Percentiles rank a stretch among this genome's conserved stretches.
Evolutionary conservation across 2,888 invertebrate species (phyloP).

Genomic region (Aethes cnicana): DNA sequence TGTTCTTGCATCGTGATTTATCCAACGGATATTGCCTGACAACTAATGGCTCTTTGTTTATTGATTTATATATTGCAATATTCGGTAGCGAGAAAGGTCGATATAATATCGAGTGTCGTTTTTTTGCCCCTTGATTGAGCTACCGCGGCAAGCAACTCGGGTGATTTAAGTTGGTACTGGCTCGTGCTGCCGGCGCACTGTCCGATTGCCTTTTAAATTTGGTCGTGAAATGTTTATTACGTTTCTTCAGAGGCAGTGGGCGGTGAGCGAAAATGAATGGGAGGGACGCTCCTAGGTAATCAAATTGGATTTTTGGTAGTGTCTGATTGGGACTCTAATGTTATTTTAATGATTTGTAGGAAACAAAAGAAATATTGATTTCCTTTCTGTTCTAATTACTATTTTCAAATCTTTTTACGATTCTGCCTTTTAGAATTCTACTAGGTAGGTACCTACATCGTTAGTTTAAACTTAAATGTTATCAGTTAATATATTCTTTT

Average conservation of each 20-base stretch:
- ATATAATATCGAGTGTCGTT: conserved; percentile 55
- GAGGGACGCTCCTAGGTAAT: conserved; percentile 48
- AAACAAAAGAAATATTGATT: conserved; percentile 32
- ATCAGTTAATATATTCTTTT: too few species aligned
- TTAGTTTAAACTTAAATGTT: too few species aligned
- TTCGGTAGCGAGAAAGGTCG: conserved; percentile 75
- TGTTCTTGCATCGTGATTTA: conserved; percentile 75
- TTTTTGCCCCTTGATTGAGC: conserved; percentile 68
- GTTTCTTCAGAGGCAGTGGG: conserved; percentile 62
- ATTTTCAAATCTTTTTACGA: too few species aligned
- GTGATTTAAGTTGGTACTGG: conserved; percentile 43
- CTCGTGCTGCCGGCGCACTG: conserved; percentile 35
- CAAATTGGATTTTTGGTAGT: conserved; percentile 47
- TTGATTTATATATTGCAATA: conserved; percentile 79
- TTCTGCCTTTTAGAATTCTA: too few species aligned
- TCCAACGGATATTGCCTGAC: conserved; percentile 80
- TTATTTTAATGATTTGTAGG: conserved; percentile 40
- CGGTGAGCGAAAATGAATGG: conserved; percentile 65
- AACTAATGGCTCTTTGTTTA: conserved; percentile 80
- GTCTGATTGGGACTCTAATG: conserved; percentile 55
- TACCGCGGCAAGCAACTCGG: conserved; percentile 54
- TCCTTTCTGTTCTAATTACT: conserved; percentile 24
- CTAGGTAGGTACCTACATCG: too few species aligned
- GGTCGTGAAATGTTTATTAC: conserved; percentile 55
- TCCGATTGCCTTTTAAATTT: conserved; percentile 49